Conservation (phyloP, 2,797 vertebrate species). For the Microctenopoma lineatum region DNA sequence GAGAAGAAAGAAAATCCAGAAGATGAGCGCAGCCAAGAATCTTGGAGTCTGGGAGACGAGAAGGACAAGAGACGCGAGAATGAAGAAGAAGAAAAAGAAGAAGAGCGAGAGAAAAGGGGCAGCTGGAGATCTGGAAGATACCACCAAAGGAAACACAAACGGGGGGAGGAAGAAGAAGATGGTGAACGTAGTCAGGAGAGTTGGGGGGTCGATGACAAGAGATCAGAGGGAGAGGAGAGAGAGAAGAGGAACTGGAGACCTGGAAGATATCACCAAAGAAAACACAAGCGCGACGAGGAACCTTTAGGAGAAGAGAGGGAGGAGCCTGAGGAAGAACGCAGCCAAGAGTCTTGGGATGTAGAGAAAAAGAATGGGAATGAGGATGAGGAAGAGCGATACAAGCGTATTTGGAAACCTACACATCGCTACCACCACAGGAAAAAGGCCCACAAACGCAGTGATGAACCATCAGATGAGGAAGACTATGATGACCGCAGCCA, state of each 20-base stretch:
- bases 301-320: conserved; percentile 64
- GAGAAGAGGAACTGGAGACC: conserved; percentile 76
- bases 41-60: conserved; percentile 74
- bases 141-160: conserved; percentile 68
- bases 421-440: conserved; percentile 76
- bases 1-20: conserved; percentile 70
- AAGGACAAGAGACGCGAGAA: conserved; percentile 64
- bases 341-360: conserved; percentile 75
- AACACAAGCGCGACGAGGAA: conserved; percentile 75
- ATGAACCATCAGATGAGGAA: conserved; percentile 57
- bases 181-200: conserved; percentile 72
- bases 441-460: conserved; percentile 61
- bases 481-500: conserved; percentile 59
- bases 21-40: conserved; percentile 80
- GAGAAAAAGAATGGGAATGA: conserved; percentile 53
- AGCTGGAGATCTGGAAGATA: conserved; percentile 66
- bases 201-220: conserved; percentile 62
- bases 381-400: conserved; percentile 69
- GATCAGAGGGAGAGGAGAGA: conserved; percentile 60
- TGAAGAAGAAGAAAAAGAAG: conserved; percentile 42
- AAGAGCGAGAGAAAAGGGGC: conserved; percentile 63
- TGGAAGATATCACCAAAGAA: conserved; percentile 72
- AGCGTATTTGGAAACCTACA: conserved; percentile 73
- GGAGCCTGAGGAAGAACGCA: conserved; percentile 71
- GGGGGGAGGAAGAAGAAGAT: conserved; percentile 65